These are phyloP conservation scores for Melipona bicolor DNA, from an alignment of 2,888 invertebrate genomes.

Conservation along the genomic window DNA sequence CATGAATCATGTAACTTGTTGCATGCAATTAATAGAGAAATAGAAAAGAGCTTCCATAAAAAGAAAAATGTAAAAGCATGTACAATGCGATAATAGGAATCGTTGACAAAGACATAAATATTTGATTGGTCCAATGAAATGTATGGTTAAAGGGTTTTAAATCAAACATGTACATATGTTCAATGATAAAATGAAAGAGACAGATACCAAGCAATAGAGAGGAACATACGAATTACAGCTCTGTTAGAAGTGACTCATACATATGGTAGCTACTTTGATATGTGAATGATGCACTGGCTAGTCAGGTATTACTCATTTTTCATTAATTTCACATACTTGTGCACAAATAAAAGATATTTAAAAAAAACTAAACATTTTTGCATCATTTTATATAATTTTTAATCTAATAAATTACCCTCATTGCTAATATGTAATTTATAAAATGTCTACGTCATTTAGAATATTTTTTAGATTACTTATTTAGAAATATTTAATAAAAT, in stretches of 20 bases:
- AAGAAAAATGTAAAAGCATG: no score
- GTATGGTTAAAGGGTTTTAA: slow-evolving; percentile 1
- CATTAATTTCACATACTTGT: neutral
- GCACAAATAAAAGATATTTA: slow-evolving; percentile 1
- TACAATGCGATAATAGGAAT: neutral
- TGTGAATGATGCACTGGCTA: slow-evolving; percentile 24
- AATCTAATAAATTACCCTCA: slow-evolving; percentile 9
- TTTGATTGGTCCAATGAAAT: slow-evolving; percentile 3
- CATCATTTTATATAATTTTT: slow-evolving; percentile 4
- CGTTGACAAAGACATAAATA: neutral
- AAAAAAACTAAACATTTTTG: neutral
- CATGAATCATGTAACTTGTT: neutral
- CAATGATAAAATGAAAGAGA: slow-evolving; percentile 25
- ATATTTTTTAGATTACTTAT: neutral
- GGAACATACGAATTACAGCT: slow-evolving; percentile 68
- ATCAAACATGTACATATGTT: slow-evolving; percentile 8
- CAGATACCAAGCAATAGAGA: slow-evolving; percentile 41
- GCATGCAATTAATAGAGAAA: neutral
- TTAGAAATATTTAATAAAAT: slow-evolving; percentile 20
- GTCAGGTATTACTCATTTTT: slow-evolving; percentile 17
- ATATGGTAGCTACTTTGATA: slow-evolving; percentile 54
- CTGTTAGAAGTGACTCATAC: slow-evolving; percentile 75
- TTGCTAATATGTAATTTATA: neutral
- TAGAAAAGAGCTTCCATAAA: no score
- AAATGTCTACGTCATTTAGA: neutral